Conservation (phyloP, 2,113 vertebrate genomes). For the Laticauda colubrina region DNA sequence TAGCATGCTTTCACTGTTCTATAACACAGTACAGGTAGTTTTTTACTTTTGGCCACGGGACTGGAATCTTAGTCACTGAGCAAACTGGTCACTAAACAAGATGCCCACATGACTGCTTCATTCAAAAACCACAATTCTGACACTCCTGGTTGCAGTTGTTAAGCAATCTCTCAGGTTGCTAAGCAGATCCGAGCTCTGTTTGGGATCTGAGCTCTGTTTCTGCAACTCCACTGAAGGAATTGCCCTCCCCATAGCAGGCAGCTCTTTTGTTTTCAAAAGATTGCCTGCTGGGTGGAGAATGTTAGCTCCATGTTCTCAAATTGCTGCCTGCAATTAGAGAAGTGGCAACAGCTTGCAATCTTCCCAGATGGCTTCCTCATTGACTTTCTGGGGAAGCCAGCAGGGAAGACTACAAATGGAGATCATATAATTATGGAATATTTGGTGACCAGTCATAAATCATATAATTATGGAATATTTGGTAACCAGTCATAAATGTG, state of each 20-base stretch:
- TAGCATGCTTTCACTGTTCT: neutral
- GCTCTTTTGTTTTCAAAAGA: neutral
- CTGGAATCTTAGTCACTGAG: neutral
- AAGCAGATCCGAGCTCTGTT: neutral
- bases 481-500: neutral
- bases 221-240: neutral
- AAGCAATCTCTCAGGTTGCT: neutral
- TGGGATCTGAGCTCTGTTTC: neutral
- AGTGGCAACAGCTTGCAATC: neutral
- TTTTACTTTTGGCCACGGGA: neutral
- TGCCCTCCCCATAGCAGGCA: neutral
- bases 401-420: neutral
- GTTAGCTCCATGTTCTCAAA: neutral
- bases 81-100: neutral
- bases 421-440: neutral
- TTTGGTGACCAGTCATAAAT: neutral
- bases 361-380: neutral
- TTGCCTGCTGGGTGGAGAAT: neutral
- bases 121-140: neutral
- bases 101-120: neutral
- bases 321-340: neutral
- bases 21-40: neutral
- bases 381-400: neutral
- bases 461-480: neutral
- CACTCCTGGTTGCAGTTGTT: neutral